Evolutionary conservation across 1,140 invertebrate genomes (phyloP).

Genomic region (Magallana gigas): DNA sequence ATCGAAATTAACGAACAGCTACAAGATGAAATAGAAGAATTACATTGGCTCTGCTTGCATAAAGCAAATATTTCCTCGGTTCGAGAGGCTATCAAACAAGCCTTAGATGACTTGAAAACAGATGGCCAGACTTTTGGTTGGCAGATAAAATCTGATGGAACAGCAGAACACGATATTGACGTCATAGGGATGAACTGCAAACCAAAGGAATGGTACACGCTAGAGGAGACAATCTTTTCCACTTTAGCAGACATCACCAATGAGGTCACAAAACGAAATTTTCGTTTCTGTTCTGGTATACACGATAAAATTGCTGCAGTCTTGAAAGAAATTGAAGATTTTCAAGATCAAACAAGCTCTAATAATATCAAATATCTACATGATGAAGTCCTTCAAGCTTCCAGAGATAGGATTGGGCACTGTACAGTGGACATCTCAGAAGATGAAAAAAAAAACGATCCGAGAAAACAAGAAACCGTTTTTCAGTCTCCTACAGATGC

Average conservation of each 20-base stretch:
- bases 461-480: not conserved
- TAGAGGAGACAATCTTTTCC: slow-evolving; percentile 49
- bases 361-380: not conserved
- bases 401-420: not conserved
- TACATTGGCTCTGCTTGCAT: slow-evolving; percentile 42
- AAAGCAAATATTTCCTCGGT: slow-evolving; percentile 57
- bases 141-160: slow-evolving; percentile 44
- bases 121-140: slow-evolving; percentile 45
- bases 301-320: slow-evolving; percentile 40
- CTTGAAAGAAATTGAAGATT: slow-evolving; percentile 35
- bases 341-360: not conserved
- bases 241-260: slow-evolving; percentile 34
- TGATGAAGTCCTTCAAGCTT: not conserved
- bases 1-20: slow-evolving; percentile 46
- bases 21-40: slow-evolving; percentile 47
- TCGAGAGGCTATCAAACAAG: slow-evolving; percentile 50
- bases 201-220: slow-evolving; percentile 52
- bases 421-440: not conserved
- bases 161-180: slow-evolving; percentile 37
- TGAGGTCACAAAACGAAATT: not conserved
- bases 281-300: slow-evolving; percentile 41
- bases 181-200: slow-evolving; percentile 42
- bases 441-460: not conserved
- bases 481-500: slow-evolving; percentile 41
- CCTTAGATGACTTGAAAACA: slow-evolving; percentile 48